Evolutionary conservation across 2,113 vertebrate species (phyloP).

Genomic region (Petroica traversi): DNA sequence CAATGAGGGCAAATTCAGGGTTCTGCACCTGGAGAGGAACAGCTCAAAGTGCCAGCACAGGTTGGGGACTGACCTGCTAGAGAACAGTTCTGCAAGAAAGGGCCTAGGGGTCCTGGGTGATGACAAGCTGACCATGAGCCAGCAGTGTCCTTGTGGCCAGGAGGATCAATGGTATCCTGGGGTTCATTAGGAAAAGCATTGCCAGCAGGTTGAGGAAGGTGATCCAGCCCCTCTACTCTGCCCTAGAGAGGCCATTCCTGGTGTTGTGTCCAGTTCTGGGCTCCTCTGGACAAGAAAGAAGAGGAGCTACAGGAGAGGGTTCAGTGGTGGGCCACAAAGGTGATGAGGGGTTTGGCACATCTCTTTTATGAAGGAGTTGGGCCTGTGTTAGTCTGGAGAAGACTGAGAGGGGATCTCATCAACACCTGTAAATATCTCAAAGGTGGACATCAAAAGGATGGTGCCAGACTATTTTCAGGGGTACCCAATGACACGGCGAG

Average conservation of each 20-base stretch:
- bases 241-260: neutral
- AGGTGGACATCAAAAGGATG: too few species aligned
- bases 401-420: neutral
- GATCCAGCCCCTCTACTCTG: too few species aligned
- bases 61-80: neutral
- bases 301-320: neutral
- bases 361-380: too few species aligned
- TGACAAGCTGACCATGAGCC: too few species aligned
- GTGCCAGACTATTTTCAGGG: neutral
- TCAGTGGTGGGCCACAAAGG: neutral
- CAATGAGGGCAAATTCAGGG: neutral
- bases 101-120: too few species aligned
- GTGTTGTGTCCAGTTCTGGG: neutral
- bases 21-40: neutral
- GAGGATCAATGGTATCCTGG: too few species aligned
- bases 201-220: neutral
- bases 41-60: neutral
- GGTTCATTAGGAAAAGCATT: fast-evolving
- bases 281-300: neutral
- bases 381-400: neutral
- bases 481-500: neutral
- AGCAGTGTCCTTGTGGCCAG: fast-evolving
- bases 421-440: neutral
- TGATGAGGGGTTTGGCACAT: neutral
- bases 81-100: neutral